Conservation (phyloP, 2,888 invertebrate species). For the Dryococelus australis region DNA sequence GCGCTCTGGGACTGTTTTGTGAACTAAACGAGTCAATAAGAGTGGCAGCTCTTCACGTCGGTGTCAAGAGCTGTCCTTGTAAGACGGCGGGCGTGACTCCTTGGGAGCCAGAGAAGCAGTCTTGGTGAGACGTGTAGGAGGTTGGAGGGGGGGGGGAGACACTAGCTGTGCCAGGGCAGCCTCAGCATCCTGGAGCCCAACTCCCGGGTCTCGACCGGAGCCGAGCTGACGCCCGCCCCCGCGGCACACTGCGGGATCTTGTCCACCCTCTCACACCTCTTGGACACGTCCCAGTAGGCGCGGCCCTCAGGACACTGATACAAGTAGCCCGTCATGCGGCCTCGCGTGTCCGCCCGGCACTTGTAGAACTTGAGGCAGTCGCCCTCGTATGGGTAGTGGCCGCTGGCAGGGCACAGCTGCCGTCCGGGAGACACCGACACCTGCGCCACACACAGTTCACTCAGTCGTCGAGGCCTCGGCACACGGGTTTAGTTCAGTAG, state of each 20-base stretch:
- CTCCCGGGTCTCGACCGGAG: constrained; percentile 39
- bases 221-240: background rate
- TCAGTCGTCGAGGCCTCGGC: too few species aligned
- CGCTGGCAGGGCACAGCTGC: constrained; percentile 68
- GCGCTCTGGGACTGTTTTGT: too few species aligned
- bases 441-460: constrained; percentile 12
- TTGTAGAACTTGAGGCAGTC: constrained; percentile 76
- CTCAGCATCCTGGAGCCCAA: constrained; percentile 36
- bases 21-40: too few species aligned
- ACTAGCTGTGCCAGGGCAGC: background rate
- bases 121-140: background rate
- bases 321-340: constrained; percentile 70
- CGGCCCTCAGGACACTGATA: constrained; percentile 80
- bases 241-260: constrained; percentile 44
- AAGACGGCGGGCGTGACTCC: background rate
- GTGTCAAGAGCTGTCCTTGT: too few species aligned
- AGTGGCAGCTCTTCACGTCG: too few species aligned
- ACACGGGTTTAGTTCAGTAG: too few species aligned
- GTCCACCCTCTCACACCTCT: constrained; percentile 44
- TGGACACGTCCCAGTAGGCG: constrained; percentile 78
- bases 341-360: constrained; percentile 65
- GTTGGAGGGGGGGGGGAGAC: too few species aligned
- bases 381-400: constrained; percentile 73
- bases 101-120: constrained; percentile 6
- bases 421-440: constrained; percentile 28